Evolutionary conservation across 1,140 invertebrate genomes (phyloP).

Genomic region (Euwallacea similis): DNA sequence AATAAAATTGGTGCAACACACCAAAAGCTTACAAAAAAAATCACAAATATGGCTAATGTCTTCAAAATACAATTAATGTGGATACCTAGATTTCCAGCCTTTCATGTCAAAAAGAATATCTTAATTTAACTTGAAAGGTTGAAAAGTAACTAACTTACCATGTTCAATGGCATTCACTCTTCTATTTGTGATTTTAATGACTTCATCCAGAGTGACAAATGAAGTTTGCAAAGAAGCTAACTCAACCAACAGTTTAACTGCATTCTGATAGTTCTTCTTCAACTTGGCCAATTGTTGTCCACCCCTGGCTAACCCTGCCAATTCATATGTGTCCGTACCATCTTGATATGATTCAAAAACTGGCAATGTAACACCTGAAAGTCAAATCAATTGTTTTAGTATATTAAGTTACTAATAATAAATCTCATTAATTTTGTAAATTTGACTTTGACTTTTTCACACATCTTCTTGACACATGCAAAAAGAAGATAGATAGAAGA

Average conservation of each 20-base stretch:
- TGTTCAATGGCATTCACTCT: slow-evolving; percentile 99
- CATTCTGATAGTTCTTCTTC: slow-evolving; percentile 94
- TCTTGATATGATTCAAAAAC: slow-evolving; percentile 75
- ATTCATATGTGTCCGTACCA: slow-evolving; percentile 89
- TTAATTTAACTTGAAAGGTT: too few relatives aligned
- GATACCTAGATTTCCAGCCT: too few relatives aligned
- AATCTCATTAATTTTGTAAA: too few relatives aligned
- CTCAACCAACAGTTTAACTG: slow-evolving; percentile 90
- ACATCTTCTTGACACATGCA: too few relatives aligned
- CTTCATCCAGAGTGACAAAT: slow-evolving; percentile 95
- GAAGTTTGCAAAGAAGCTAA: slow-evolving; percentile 95
- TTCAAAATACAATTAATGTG: too few relatives aligned
- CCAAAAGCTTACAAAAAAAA: too few relatives aligned
- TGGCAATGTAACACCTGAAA: slow-evolving; percentile 52
- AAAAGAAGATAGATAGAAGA: too few relatives aligned
- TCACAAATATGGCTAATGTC: too few relatives aligned
- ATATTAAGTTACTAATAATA: neutral
- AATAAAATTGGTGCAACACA: too few relatives aligned
- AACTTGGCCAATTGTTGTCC: slow-evolving; percentile 93
- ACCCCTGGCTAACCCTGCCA: slow-evolving; percentile 91
- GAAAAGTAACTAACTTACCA: slow-evolving; percentile 61
- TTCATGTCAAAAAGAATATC: too few relatives aligned
- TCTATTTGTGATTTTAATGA: slow-evolving; percentile 96
- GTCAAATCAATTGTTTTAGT: slow-evolving; percentile 2
- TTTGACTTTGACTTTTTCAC: too few relatives aligned